Conservation (phyloP, 1,140 invertebrate genomes). For the Ditylenchus dipsaci region DNA sequence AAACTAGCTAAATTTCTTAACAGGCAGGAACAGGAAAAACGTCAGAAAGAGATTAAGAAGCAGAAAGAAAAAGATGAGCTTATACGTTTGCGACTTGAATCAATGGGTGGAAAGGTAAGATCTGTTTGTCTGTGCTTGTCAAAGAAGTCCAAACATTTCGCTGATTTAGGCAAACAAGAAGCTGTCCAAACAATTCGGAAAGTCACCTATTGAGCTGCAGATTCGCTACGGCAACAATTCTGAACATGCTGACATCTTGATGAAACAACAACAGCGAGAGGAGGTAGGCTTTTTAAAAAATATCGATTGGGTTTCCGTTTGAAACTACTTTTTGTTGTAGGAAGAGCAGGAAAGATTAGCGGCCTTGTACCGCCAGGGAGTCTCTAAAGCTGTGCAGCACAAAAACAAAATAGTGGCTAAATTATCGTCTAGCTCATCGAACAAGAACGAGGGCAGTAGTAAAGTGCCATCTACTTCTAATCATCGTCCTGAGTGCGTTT, state of each 20-base stretch:
- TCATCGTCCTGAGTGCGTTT: no score
- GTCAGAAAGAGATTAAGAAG: constrained; percentile 17
- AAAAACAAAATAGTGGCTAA: no score
- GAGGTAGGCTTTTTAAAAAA: constrained; percentile 11
- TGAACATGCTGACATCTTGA: constrained; percentile 18
- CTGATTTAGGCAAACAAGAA: constrained; percentile 31
- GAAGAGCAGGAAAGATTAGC: constrained; percentile 6
- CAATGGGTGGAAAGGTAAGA: constrained; percentile 27
- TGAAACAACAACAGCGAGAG: constrained; percentile 24
- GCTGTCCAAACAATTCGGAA: constrained; percentile 32
- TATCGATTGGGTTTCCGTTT: background rate
- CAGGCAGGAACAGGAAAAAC: constrained; percentile 8
- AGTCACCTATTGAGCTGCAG: constrained; percentile 23
- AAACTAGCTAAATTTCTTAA: constrained; percentile 14
- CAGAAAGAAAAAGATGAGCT: constrained; percentile 27
- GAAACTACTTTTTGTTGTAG: background rate
- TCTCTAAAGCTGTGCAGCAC: background rate
- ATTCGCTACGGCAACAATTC: constrained; percentile 30
- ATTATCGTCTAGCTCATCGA: no score
- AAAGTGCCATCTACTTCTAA: no score
- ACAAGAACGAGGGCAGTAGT: no score
- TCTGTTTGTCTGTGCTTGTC: constrained; percentile 12
- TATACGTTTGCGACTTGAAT: constrained; percentile 26
- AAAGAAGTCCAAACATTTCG: background rate
- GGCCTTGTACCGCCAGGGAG: constrained; percentile 5